phyloP scores from a whole-genome alignment of 2,888 invertebrate species.

The Parnassius smintheus region DNA sequence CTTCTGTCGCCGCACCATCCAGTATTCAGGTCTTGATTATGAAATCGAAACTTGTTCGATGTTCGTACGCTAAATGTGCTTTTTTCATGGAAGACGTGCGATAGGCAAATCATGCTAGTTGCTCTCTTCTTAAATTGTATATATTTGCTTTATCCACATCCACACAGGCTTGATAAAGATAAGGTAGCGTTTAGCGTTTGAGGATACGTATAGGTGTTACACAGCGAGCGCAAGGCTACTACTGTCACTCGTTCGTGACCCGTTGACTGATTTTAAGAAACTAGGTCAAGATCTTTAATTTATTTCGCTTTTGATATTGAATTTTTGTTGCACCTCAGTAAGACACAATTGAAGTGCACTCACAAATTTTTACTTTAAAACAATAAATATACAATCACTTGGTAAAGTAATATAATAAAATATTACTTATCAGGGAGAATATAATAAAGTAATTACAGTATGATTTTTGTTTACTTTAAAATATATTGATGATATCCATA shows the following conservation, averaged over 20 bases:
- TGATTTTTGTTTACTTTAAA: no score
- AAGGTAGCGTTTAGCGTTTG: slow-evolving; percentile 44
- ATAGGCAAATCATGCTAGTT: no score
- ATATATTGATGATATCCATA: no score
- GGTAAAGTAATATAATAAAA: no score
- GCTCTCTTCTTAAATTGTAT: no score
- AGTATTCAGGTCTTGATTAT: slow-evolving; percentile 73
- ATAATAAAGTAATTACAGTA: no score
- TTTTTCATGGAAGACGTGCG: slow-evolving; percentile 31
- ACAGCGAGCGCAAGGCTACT: slow-evolving; percentile 67
- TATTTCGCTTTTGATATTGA: slow-evolving; percentile 65
- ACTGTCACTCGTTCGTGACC: slow-evolving; percentile 78
- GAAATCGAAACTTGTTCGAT: slow-evolving; percentile 66
- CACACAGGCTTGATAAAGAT: not conserved
- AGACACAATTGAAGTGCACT: slow-evolving; percentile 29
- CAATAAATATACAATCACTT: slow-evolving; percentile 15
- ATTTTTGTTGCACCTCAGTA: slow-evolving; percentile 44
- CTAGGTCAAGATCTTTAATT: slow-evolving; percentile 75
- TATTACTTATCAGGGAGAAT: no score
- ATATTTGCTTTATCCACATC: no score
- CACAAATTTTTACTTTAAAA: slow-evolving; percentile 25
- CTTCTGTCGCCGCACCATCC: slow-evolving; percentile 63
- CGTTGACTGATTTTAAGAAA: slow-evolving; percentile 74
- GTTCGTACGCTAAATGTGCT: slow-evolving; percentile 44
- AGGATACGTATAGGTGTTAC: slow-evolving; percentile 58